Evolutionary conservation across 2,797 vertebrate genomes (phyloP), one percentile per base, ranked within the genome.

Genomic region (Picus viridis): DNA sequence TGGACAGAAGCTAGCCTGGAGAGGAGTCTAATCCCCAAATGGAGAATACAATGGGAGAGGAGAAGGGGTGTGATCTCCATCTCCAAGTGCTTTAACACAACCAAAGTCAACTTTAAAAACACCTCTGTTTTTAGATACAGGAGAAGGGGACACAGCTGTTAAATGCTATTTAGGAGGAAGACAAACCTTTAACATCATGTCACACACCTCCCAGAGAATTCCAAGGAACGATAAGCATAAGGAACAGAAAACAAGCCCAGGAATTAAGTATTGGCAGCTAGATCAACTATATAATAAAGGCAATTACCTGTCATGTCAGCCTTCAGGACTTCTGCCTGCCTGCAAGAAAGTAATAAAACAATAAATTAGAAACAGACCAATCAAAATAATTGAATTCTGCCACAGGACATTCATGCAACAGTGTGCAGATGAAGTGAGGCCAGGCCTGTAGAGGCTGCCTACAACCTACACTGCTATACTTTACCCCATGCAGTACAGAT

Each of bases 281-380:
- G 22, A 87, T 41, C 27, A 79, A 8, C 27, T 36, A n/a, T 61
- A 53, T 45, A 93, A 90, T 73, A 96, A 91, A 94, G 71, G 45
- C 13, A 86, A 97, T 91, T 98, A 99, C 99, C 99, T 97, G 99
- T 99, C 99, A 99, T 99, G 97, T 99, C 99, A 98, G 99, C 99
- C 98, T 99, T 99, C 98, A 99, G 98, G 98, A 99, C 99, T 98
- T 99, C 99, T 98, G 99, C 99, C 98, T 99, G 99, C 98, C 99
- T 99, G 91, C 73, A 97, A 93, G 86, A 89, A 83, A 81, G 49
- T 80, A 87, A 26, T 34, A 93, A n/a, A 86, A 90, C 34, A 94
- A 64, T 58, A 64, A 59, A 88, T 97, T 67, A 96, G 93, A 88
- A 95, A 94, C 24, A 45, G 32, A 57, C 23, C 63, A 22, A 76